Evolutionary conservation across 2,888 invertebrate genomes (phyloP).

Genomic region (Lapara coniferarum): DNA sequence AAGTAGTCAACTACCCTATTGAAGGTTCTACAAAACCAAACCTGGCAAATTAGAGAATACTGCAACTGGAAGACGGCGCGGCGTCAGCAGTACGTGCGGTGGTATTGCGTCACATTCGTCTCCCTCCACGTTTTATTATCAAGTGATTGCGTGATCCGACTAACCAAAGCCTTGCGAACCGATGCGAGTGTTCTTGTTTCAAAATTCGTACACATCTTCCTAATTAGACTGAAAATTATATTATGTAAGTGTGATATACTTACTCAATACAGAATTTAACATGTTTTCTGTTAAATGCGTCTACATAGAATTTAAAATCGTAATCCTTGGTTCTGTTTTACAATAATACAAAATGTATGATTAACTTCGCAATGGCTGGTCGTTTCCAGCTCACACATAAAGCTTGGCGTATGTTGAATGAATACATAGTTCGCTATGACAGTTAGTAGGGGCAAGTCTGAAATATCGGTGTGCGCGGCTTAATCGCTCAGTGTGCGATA

Average conservation of each 20-base stretch:
- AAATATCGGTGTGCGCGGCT: slow-evolving; percentile 83
- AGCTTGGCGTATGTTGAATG: slow-evolving; percentile 40
- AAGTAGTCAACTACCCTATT: too few relatives aligned
- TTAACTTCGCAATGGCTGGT: not conserved
- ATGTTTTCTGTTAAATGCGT: not conserved
- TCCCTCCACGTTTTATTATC: slow-evolving; percentile 78
- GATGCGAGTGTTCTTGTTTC: slow-evolving; percentile 43
- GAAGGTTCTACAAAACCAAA: slow-evolving; percentile 27
- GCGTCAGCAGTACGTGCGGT: slow-evolving; percentile 72
- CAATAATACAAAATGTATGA: slow-evolving; percentile 3
- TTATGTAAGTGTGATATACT: too few relatives aligned
- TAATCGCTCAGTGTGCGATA: slow-evolving; percentile 83
- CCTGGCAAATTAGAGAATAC: slow-evolving; percentile 47
- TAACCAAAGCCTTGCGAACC: slow-evolving; percentile 68
- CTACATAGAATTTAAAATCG: not conserved
- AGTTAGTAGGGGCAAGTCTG: slow-evolving; percentile 82
- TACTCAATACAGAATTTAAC: too few relatives aligned
- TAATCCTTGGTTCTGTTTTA: not conserved
- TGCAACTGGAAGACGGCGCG: slow-evolving; percentile 56
- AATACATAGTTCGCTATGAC: slow-evolving; percentile 73
- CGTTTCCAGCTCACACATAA: not conserved
- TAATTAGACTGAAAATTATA: not conserved
- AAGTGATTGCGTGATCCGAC: slow-evolving; percentile 81
- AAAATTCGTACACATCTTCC: not conserved
- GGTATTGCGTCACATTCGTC: slow-evolving; percentile 63